These are phyloP conservation scores for Plectrocnemia conspersa DNA, from an alignment of 1,140 invertebrate genomes.

Conservation along the genomic window DNA sequence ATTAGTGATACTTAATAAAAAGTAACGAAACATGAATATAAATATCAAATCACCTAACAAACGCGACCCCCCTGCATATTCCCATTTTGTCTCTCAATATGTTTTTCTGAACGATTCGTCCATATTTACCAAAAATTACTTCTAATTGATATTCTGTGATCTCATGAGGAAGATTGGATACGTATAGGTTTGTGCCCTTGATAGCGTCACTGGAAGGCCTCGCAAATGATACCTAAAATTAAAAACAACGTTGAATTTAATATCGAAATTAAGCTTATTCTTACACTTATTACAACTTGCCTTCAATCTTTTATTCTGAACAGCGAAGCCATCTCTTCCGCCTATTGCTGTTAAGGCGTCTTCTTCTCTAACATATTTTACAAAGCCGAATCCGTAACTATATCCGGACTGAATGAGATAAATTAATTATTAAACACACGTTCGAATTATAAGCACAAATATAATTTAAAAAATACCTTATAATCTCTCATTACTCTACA, in stretches of 20 bases:
- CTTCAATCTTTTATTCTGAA: constrained; percentile 82
- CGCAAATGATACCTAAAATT: constrained; percentile 79
- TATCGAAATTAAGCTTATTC: background rate
- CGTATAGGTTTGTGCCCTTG: constrained; percentile 92
- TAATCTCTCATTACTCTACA: constrained; percentile 90
- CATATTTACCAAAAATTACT: constrained; percentile 79
- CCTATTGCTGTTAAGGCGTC: constrained; percentile 83
- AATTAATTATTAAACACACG: constrained; percentile 9
- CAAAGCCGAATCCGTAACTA: constrained; percentile 95
- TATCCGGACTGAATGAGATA: constrained; percentile 76
- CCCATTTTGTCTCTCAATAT: constrained; percentile 83
- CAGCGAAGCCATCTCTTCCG: constrained; percentile 80
- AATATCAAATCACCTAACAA: constrained; percentile 71
- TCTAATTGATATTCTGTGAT: constrained; percentile 78
- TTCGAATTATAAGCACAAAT: background rate
- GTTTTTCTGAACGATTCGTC: constrained; percentile 85
- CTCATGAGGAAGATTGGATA: constrained; percentile 84
- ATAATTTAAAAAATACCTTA: constrained; percentile 54
- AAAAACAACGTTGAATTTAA: background rate
- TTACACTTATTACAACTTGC: constrained; percentile 31
- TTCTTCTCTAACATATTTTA: constrained; percentile 81
- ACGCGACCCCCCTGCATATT: constrained; percentile 80
- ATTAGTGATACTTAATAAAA: constrained; percentile 8
- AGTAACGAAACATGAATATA: too few relatives aligned
- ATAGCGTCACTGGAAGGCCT: constrained; percentile 86